Evolutionary conservation across 2,113 vertebrate species (phyloP).

Genomic region (Ceyx cyanopectus): DNA sequence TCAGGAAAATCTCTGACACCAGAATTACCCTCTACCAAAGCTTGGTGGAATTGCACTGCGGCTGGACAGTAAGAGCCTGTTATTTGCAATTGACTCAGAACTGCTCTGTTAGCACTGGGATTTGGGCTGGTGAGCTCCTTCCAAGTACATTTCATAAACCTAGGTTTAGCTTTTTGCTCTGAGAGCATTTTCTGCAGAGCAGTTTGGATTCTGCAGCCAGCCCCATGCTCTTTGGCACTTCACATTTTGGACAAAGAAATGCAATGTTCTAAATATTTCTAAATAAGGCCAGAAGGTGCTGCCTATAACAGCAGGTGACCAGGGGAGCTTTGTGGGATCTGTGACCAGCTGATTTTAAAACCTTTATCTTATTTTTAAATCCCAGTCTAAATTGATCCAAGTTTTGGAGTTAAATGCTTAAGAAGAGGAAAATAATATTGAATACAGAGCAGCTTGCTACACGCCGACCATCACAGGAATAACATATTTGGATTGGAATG

Average conservation of each 20-base stretch:
- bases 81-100: slow-evolving; percentile 41
- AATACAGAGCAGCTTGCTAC: not conserved
- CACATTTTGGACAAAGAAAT: not conserved
- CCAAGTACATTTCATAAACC: slow-evolving; percentile 30
- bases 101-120: slow-evolving; percentile 41
- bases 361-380: not conserved
- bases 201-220: not conserved
- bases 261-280: not conserved
- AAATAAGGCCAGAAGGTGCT: not conserved
- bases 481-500: not conserved
- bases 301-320: not conserved
- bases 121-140: slow-evolving; percentile 16
- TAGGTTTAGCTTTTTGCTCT: slow-evolving; percentile 9
- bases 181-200: not conserved
- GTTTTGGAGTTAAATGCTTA: not conserved
- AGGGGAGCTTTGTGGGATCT: not conserved
- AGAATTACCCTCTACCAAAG: slow-evolving; percentile 40
- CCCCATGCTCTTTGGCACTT: not conserved
- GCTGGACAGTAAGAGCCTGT: slow-evolving; percentile 6
- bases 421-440: not conserved
- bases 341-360: not conserved
- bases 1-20: slow-evolving; percentile 51
- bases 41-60: not conserved
- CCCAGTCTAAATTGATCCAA: accelerated
- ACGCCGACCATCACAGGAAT: not conserved